These are phyloP conservation scores for Andrena dorsata DNA, from an alignment of 2,888 invertebrate species.

Conservation along the genomic window DNA sequence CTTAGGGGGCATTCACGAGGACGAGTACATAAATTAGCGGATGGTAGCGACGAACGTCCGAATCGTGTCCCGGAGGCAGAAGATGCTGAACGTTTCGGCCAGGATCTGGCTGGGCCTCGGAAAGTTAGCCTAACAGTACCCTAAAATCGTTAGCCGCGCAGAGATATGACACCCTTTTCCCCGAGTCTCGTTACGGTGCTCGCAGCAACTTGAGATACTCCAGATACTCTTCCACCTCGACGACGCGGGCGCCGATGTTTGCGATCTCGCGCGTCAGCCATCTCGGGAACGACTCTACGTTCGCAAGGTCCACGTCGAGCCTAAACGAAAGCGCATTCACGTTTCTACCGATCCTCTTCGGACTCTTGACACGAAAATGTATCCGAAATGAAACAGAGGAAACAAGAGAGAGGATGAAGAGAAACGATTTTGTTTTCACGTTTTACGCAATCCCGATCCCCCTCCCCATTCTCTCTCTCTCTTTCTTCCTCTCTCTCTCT, in stretches of 20 bases:
- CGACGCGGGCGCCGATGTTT: constrained; percentile 16
- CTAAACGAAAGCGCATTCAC: constrained; percentile 22
- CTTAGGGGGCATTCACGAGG: background rate
- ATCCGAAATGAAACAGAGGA: background rate
- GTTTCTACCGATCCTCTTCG: constrained; percentile 61
- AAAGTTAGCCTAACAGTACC: constrained; percentile 11
- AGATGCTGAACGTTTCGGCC: background rate
- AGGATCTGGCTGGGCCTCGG: background rate
- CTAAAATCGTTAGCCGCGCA: constrained; percentile 11
- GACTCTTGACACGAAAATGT: constrained; percentile 14
- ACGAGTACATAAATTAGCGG: background rate
- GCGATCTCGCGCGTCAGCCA: constrained; percentile 49
- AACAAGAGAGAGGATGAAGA: constrained; percentile 13
- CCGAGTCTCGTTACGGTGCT: constrained; percentile 31
- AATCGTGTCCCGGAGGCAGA: constrained; percentile 4
- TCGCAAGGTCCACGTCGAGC: constrained; percentile 68
- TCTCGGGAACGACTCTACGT: constrained; percentile 53
- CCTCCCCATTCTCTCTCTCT: constrained; percentile 11
- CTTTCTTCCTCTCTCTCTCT: background rate
- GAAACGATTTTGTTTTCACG: constrained; percentile 49
- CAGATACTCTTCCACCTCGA: constrained; percentile 48
- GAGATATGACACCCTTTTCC: constrained; percentile 15
- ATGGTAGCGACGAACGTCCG: background rate
- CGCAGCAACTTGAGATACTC: constrained; percentile 48
- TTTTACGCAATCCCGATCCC: constrained; percentile 1